Evolutionary conservation across 2,888 invertebrate genomes (phyloP), one percentile per base, ranked within the genome.

Genomic region (Leptinotarsa tumamoca): DNA sequence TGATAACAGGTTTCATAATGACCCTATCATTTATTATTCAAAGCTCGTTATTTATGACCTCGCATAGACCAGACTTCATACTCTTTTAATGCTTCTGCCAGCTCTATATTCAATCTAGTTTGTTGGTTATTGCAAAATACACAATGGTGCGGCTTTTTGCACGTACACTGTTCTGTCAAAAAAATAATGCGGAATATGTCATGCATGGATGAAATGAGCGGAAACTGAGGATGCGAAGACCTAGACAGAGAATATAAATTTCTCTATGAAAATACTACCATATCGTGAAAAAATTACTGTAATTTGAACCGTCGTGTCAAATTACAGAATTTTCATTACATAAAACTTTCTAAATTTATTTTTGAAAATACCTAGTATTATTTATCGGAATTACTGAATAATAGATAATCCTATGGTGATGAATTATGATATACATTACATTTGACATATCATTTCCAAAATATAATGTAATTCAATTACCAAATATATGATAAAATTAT

Each of bases 1-100:
- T 82, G 85, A 85, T 84, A 85, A 84, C 85, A 83, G 83, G 83
- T 83, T 83, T 81, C 82, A 83, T 83, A 83, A 85, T 84, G 85
- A 84, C 83, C 83, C 82, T 78, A 82, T 82, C 83, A 82, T 84
- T 83, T 84, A 84, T 84, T 84, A 83, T 83, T 82, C 83, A 83
- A 78, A 81, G 82, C 81, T 80, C 79, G 82, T 83, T 82, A 83
- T 83, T 83, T 83, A 83, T 79, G 82, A 82, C 81, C 81, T 74
- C 81, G 80, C 82, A 81, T 83, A 81, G 80, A 82, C 80, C 80
- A 81, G 81, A 80, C 81, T 80, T 80, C 81, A 76, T 78, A 75
- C 75, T 76, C 76, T 78, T 78, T 78, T 78, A 77, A 77, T 75
- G 77, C 75, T 74, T 75, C 75, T 76, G 74, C 72, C 78, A 72